phyloP scores from a whole-genome alignment of 2,113 vertebrate genomes.

The Trematocara variabile region DNA sequence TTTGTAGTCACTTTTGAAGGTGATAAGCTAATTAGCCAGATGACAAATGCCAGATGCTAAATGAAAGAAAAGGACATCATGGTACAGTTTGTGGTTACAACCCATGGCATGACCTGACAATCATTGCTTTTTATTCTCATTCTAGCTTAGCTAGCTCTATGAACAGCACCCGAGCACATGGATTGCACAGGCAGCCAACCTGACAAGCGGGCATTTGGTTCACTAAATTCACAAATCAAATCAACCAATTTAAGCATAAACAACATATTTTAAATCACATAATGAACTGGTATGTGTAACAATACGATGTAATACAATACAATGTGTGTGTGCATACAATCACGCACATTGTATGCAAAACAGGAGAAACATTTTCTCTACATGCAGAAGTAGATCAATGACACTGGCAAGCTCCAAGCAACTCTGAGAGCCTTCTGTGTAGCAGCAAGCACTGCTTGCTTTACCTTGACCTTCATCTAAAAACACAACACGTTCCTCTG shows the following conservation, averaged over 20 bases:
- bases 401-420: neutral
- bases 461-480: neutral
- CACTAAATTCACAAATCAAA: neutral
- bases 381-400: neutral
- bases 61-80: neutral
- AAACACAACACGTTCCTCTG: neutral
- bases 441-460: neutral
- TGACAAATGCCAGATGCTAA: neutral
- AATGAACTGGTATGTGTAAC: neutral
- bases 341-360: neutral
- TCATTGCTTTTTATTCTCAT: neutral
- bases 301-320: neutral
- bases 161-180: neutral
- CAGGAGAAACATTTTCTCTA: neutral
- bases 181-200: neutral
- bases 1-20: neutral
- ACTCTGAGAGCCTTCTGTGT: neutral
- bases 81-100: neutral
- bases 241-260: neutral
- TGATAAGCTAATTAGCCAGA: neutral
- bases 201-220: neutral
- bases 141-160: neutral
- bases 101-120: neutral
- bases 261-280: neutral
- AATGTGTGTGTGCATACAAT: neutral